These are phyloP conservation scores for Cephalopholis sonnerati DNA, from an alignment of 2,113 vertebrate genomes.

Conservation along the genomic window DNA sequence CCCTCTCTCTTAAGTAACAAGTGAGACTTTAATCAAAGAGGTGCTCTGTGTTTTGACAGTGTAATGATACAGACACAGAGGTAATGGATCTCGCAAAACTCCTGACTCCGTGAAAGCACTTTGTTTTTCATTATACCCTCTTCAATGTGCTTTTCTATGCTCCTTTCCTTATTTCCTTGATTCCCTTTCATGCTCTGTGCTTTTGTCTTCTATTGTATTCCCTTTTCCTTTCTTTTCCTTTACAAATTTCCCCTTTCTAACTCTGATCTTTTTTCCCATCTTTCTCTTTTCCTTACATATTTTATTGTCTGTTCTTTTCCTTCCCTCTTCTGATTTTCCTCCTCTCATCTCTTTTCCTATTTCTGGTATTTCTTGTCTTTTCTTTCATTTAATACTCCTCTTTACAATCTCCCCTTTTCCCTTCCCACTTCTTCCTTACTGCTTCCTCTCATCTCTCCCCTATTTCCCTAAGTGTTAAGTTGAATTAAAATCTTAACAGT, in stretches of 20 bases:
- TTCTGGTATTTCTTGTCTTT: not conserved
- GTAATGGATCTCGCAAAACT: conserved; percentile 63
- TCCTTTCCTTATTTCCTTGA: not conserved
- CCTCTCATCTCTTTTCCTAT: not conserved
- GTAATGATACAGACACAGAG: conserved; percentile 65
- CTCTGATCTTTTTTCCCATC: not conserved
- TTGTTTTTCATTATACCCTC: conserved; percentile 59
- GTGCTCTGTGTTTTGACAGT: conserved; percentile 58
- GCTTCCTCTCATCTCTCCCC: too few species aligned
- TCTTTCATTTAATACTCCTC: not conserved
- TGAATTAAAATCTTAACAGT: conserved; percentile 12
- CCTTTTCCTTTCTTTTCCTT: not conserved
- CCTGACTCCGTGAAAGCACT: conserved; percentile 50
- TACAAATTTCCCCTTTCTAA: not conserved
- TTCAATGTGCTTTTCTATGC: not conserved
- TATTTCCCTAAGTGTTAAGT: not conserved
- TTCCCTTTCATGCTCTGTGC: not conserved
- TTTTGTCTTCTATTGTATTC: not conserved
- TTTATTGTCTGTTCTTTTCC: too few species aligned
- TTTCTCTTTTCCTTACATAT: not conserved
- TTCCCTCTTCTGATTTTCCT: not conserved
- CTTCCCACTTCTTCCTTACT: too few species aligned
- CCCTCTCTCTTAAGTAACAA: conserved; percentile 43
- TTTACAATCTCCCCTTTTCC: not conserved
- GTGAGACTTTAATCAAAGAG: conserved; percentile 68